A percentile compares a stretch with the other conserved stretches of the same genome.
These are phyloP conservation scores for Halesus radiatus DNA, from an alignment of 1,140 invertebrate species.

Conservation along the genomic window DNA sequence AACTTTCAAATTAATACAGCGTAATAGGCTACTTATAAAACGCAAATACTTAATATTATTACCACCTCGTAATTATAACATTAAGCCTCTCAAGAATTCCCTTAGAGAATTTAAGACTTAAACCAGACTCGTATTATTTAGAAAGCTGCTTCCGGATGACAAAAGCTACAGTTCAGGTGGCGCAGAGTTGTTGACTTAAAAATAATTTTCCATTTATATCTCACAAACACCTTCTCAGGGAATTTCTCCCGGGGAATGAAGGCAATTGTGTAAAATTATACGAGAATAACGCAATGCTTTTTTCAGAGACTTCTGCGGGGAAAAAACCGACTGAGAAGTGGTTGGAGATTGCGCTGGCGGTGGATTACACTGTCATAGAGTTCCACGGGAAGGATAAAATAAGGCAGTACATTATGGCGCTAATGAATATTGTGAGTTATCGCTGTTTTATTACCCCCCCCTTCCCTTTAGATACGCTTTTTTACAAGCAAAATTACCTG, in stretches of 20 bases:
- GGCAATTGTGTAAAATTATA: too few relatives aligned
- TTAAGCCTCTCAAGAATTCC: too few relatives aligned
- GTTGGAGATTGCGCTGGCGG: slow-evolving; percentile 79
- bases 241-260: slow-evolving; percentile 38
- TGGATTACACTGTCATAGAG: slow-evolving; percentile 78
- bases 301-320: neutral
- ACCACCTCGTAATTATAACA: too few relatives aligned
- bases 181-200: neutral
- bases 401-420: slow-evolving; percentile 79
- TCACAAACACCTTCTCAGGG: neutral
- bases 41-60: too few relatives aligned
- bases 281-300: too few relatives aligned
- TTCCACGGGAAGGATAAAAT: slow-evolving; percentile 78
- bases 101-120: too few relatives aligned
- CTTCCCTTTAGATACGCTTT: neutral
- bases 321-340: slow-evolving; percentile 64
- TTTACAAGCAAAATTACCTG: neutral
- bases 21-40: too few relatives aligned
- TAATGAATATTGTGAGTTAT: slow-evolving; percentile 82
- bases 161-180: neutral
- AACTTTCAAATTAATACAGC: too few relatives aligned
- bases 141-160: neutral
- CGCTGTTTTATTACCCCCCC: too few relatives aligned
- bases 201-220: neutral
- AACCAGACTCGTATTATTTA: too few relatives aligned